Evolutionary conservation across 2,797 vertebrate species (phyloP).

Genomic region (Novumbra hubbsi): DNA sequence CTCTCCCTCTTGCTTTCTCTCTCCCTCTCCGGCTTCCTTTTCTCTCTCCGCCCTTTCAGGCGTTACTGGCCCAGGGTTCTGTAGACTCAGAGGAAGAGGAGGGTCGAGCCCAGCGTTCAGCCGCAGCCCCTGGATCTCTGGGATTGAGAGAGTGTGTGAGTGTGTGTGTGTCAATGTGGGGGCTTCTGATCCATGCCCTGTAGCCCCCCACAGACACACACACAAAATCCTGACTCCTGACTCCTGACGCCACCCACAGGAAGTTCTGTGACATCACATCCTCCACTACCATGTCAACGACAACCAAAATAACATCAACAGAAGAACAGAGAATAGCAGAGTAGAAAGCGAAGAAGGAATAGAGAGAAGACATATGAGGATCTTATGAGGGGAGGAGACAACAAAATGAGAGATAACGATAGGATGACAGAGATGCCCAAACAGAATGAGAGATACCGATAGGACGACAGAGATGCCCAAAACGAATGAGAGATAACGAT

Average conservation of each 20-base stretch:
- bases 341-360: slow-evolving; percentile 13
- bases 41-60: slow-evolving; percentile 6
- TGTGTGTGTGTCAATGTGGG: slow-evolving; percentile 50
- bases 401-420: neutral
- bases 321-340: slow-evolving; percentile 1
- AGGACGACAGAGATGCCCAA: neutral
- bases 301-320: neutral
- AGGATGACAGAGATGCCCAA: too few species aligned
- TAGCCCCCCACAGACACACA: slow-evolving; percentile 25
- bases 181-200: slow-evolving; percentile 39
- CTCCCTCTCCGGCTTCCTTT: neutral
- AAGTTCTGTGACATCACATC: slow-evolving; percentile 11
- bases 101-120: slow-evolving; percentile 54
- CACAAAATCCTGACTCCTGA: slow-evolving; percentile 7
- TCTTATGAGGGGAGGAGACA: neutral
- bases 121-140: slow-evolving; percentile 37
- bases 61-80: slow-evolving; percentile 57
- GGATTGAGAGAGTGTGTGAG: slow-evolving; percentile 49
- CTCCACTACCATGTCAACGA: neutral
- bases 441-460: too few species aligned
- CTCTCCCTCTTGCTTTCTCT: neutral
- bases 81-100: slow-evolving; percentile 56
- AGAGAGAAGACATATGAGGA: neutral
- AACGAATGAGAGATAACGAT: neutral
- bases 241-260: slow-evolving; percentile 10